phyloP scores from a whole-genome alignment of 1,140 invertebrate species.

The Caenorhabditis elegans region DNA sequence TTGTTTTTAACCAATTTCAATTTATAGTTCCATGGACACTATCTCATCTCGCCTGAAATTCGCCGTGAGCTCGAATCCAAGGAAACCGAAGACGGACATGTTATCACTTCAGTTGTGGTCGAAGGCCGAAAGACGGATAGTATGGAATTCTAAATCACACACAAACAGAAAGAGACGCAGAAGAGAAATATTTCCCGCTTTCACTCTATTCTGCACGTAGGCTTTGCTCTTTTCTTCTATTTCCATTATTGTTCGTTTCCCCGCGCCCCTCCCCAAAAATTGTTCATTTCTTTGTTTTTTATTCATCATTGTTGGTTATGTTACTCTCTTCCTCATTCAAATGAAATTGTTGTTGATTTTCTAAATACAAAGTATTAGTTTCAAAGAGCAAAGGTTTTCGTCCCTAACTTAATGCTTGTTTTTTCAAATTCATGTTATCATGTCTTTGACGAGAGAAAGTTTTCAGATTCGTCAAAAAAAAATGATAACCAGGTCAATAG shows the following conservation, averaged over 20 bases:
- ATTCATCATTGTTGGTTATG: neutral
- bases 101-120: conserved; percentile 19
- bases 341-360: neutral
- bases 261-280: neutral
- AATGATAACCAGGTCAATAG: neutral
- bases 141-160: conserved; percentile 39
- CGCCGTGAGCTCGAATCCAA: conserved; percentile 41
- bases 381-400: neutral
- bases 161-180: neutral
- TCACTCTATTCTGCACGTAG: neutral
- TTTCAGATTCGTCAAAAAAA: too few relatives aligned
- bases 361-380: neutral
- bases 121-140: conserved; percentile 37
- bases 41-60: conserved; percentile 50
- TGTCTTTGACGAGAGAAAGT: too few relatives aligned
- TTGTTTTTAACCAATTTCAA: neutral
- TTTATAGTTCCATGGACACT: conserved; percentile 46
- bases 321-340: neutral
- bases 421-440: too few relatives aligned
- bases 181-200: too few relatives aligned
- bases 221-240: neutral
- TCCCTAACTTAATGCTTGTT: too few relatives aligned
- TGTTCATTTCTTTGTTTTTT: neutral
- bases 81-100: conserved; percentile 33
- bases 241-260: neutral